These are phyloP conservation scores for Crenuchus spilurus DNA, from an alignment of 2,797 vertebrate genomes.

Conservation along the genomic window DNA sequence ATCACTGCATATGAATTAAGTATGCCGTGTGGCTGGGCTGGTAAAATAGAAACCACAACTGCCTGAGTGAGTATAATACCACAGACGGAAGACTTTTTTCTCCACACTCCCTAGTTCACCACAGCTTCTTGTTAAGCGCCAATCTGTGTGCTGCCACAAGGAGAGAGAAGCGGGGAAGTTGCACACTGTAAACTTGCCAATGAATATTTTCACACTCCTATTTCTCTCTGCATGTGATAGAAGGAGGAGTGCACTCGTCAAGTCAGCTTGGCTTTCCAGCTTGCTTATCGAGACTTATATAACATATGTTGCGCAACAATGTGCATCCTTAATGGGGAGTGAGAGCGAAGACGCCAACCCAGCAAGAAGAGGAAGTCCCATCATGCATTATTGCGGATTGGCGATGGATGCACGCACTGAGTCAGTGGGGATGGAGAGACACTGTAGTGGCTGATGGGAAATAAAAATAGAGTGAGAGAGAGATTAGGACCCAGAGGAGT, in stretches of 20 bases:
- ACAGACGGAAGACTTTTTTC: neutral
- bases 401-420: constrained; percentile 77
- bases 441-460: constrained; percentile 69
- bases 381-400: constrained; percentile 76
- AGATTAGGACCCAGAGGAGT: constrained; percentile 19
- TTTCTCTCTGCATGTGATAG: constrained; percentile 43
- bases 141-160: constrained; percentile 5
- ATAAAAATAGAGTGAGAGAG: constrained; percentile 50
- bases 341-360: constrained; percentile 74
- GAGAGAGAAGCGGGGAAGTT: constrained; percentile 40
- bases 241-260: constrained; percentile 58
- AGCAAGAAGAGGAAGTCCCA: constrained; percentile 73
- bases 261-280: constrained; percentile 61
- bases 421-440: constrained; percentile 74
- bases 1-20: neutral
- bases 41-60: constrained; percentile 9
- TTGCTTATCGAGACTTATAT: constrained; percentile 74
- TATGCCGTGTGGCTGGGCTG: neutral
- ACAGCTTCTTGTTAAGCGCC: constrained; percentile 1
- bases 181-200: constrained; percentile 42
- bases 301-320: constrained; percentile 70
- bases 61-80: constrained; percentile 3
- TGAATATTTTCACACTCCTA: constrained; percentile 52
- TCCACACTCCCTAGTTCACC: neutral
- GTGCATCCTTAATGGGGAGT: constrained; percentile 75